phyloP scores from a whole-genome alignment of 2,113 vertebrate species.

The Neolamprologus modestus region DNA sequence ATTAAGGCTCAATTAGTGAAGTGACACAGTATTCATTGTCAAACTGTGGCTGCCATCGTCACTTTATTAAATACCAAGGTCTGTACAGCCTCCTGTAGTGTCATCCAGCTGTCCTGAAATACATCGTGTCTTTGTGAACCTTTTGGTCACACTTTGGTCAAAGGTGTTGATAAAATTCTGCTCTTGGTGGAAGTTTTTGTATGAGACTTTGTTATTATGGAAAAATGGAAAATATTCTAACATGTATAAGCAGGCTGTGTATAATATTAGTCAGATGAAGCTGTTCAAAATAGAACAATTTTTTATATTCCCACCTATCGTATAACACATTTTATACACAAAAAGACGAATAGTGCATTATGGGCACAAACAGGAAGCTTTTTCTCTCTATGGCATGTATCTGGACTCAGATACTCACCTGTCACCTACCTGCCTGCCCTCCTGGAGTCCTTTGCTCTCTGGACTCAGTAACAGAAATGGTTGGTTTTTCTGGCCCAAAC shows the following conservation, averaged over 20 bases:
- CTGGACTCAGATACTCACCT: not conserved
- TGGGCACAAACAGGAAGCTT: not conserved
- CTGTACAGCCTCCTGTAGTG: not conserved
- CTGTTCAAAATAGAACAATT: not conserved
- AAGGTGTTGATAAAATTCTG: not conserved
- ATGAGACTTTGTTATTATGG: not conserved
- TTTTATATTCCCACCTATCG: not conserved
- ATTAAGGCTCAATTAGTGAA: slow-evolving; percentile 44
- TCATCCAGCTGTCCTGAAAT: not conserved
- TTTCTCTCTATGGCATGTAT: not conserved
- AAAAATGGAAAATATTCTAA: not conserved
- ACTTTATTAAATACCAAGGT: not conserved
- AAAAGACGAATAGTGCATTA: not conserved
- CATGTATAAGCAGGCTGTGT: not conserved
- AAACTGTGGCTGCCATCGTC: not conserved
- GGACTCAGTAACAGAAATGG: not conserved
- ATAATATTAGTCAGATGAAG: not conserved
- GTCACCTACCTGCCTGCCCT: not conserved
- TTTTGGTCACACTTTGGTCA: not conserved
- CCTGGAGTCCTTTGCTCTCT: not conserved
- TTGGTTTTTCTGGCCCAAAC: not conserved
- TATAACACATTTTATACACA: not conserved
- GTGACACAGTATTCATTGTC: slow-evolving; percentile 15
- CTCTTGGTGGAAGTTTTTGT: not conserved
- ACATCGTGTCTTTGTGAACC: not conserved